A percentile compares a stretch with the other conserved stretches of the same genome.
These are phyloP conservation scores for Plestiodon gilberti DNA, from an alignment of 2,113 vertebrate genomes.

Conservation along the genomic window DNA sequence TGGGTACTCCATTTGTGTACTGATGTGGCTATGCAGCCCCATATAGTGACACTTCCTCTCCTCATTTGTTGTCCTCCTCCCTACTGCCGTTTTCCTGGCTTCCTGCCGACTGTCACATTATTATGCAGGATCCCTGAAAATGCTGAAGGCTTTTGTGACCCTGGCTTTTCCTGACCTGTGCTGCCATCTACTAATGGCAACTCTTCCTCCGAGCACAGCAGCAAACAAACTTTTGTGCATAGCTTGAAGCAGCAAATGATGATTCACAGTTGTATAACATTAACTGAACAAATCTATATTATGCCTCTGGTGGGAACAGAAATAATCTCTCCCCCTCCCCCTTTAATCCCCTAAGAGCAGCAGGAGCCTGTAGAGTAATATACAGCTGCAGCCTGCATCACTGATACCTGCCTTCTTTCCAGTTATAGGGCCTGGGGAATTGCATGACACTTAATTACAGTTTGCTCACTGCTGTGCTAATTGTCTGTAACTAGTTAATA, in stretches of 20 bases:
- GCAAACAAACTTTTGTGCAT: neutral
- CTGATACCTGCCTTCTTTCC: slow-evolving; percentile 8
- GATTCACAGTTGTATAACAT: neutral
- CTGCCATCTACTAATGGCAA: neutral
- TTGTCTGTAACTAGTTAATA: slow-evolving; percentile 59
- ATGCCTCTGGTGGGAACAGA: neutral
- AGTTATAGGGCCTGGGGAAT: slow-evolving; percentile 35
- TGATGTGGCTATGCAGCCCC: neutral
- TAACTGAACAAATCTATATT: neutral
- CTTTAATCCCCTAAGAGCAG: slow-evolving; percentile 2
- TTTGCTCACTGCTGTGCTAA: slow-evolving; percentile 47
- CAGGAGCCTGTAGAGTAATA: slow-evolving; percentile 35
- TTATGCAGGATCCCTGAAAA: neutral
- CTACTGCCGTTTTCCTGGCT: neutral
- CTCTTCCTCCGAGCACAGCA: slow-evolving; percentile 4
- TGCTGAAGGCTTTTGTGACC: neutral
- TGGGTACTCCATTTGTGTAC: neutral
- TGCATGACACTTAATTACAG: slow-evolving; percentile 23
- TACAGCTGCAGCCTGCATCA: slow-evolving; percentile 35
- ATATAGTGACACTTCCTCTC: neutral
- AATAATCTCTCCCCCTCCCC: neutral
- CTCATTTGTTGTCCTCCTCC: neutral
- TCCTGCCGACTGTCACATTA: neutral
- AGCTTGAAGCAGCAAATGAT: slow-evolving; percentile 1
- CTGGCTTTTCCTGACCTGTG: neutral